These are phyloP conservation scores for Ptilodon capucinus DNA, from an alignment of 2,888 invertebrate species.

Conservation along the genomic window DNA sequence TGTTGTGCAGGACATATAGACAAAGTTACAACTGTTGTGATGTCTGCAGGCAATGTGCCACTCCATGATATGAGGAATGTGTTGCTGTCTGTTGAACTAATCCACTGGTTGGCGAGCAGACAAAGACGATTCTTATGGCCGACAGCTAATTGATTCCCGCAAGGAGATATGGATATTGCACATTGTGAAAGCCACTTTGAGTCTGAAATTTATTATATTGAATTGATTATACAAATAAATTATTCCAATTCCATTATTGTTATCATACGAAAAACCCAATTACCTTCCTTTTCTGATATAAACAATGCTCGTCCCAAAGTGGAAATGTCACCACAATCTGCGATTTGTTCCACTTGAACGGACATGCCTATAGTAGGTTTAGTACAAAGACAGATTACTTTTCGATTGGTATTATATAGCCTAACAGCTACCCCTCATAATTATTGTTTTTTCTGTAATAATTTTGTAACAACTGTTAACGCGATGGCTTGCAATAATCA, in stretches of 20 bases:
- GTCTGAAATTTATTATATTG: conserved; percentile 50
- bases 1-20: conserved; percentile 71
- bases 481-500: too few relatives aligned
- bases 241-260: background rate
- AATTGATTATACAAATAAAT: background rate
- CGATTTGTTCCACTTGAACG: conserved; percentile 85
- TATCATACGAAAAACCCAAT: background rate
- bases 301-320: conserved; percentile 83
- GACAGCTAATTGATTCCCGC: conserved; percentile 68
- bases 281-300: conserved; percentile 77
- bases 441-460: too few relatives aligned
- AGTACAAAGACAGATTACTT: too few relatives aligned
- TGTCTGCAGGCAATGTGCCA: conserved; percentile 68
- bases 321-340: conserved; percentile 83
- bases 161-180: conserved; percentile 68
- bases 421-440: too few relatives aligned
- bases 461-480: too few relatives aligned
- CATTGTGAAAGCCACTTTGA: conserved; percentile 72
- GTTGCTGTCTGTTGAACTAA: conserved; percentile 67
- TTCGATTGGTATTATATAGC: too few relatives aligned
- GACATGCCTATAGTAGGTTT: conserved; percentile 30
- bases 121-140: conserved; percentile 67
- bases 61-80: conserved; percentile 75
- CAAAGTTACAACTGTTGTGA: conserved; percentile 59
- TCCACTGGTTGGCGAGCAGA: conserved; percentile 73